phyloP scores from a whole-genome alignment of 2,113 vertebrate genomes.

The Apteryx owenii region DNA sequence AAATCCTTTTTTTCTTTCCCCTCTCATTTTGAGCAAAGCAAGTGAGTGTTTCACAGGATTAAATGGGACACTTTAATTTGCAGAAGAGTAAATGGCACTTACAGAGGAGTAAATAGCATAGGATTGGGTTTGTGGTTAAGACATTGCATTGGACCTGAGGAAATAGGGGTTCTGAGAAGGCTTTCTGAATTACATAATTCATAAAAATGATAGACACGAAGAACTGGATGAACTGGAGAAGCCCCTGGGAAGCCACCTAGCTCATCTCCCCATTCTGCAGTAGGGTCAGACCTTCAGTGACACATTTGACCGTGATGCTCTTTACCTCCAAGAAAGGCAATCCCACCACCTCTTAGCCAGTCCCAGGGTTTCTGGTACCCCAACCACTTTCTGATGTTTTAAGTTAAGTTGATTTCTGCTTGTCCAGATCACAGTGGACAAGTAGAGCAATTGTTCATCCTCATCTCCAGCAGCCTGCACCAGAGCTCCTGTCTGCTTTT shows the following conservation, averaged over 20 bases:
- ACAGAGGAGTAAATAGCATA: background rate
- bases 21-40: background rate
- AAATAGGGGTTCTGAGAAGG: background rate
- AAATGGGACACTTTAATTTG: background rate
- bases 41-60: background rate
- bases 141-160: background rate
- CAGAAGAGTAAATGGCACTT: background rate
- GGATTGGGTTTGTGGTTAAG: background rate
- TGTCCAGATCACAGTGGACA: background rate
- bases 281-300: background rate
- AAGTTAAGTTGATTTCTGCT: background rate
- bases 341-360: background rate
- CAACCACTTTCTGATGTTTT: background rate
- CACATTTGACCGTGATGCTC: background rate
- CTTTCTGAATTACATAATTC: background rate
- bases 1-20: background rate
- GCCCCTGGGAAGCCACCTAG: background rate
- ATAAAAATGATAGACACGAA: background rate
- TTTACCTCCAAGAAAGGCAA: background rate
- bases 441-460: background rate
- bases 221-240: background rate
- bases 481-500: background rate
- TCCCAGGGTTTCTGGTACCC: background rate
- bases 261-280: background rate
- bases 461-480: background rate